These are phyloP conservation scores for Cichlasoma orientale DNA, from an alignment of 2,797 vertebrate species.

Conservation along the genomic window DNA sequence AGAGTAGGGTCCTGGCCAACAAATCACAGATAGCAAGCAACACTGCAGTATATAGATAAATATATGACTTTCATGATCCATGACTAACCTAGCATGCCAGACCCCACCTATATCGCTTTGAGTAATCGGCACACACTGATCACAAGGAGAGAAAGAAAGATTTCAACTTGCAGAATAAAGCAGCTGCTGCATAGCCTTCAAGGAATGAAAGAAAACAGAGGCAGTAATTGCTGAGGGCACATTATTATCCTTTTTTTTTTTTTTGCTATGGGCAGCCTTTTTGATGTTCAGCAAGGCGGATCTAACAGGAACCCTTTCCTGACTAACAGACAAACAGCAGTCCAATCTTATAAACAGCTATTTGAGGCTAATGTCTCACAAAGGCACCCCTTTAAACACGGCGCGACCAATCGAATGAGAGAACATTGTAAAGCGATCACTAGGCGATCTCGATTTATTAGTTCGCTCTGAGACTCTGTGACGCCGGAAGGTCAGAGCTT, in stretches of 20 bases:
- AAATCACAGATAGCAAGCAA: constrained; percentile 91
- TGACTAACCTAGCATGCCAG: constrained; percentile 92
- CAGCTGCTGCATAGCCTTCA: constrained; percentile 72
- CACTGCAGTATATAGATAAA: constrained; percentile 68
- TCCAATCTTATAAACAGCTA: constrained; percentile 49
- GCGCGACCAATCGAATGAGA: background rate
- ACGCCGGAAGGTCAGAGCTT: background rate
- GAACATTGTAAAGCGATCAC: background rate
- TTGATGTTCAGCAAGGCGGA: constrained; percentile 78
- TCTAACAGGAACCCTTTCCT: constrained; percentile 86
- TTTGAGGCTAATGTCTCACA: constrained; percentile 62
- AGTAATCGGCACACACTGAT: constrained; percentile 99
- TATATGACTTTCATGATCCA: constrained; percentile 91
- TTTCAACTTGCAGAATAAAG: constrained; percentile 72
- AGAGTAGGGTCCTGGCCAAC: constrained; percentile 94
- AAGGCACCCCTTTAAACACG: constrained; percentile 30
- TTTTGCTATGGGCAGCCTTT: constrained; percentile 67
- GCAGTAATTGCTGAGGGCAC: constrained; percentile 54
- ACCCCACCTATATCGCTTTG: constrained; percentile 99
- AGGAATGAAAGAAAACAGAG: constrained; percentile 65
- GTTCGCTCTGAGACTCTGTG: background rate
- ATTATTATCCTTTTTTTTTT: constrained; percentile 5
- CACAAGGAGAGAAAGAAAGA: constrained; percentile 73
- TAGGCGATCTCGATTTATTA: background rate
- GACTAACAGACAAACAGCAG: constrained; percentile 85